A percentile compares a stretch with the other conserved stretches of the same genome.
Evolutionary conservation across 2,113 vertebrate species (phyloP).

Genomic region (Australoheros scitulus): DNA sequence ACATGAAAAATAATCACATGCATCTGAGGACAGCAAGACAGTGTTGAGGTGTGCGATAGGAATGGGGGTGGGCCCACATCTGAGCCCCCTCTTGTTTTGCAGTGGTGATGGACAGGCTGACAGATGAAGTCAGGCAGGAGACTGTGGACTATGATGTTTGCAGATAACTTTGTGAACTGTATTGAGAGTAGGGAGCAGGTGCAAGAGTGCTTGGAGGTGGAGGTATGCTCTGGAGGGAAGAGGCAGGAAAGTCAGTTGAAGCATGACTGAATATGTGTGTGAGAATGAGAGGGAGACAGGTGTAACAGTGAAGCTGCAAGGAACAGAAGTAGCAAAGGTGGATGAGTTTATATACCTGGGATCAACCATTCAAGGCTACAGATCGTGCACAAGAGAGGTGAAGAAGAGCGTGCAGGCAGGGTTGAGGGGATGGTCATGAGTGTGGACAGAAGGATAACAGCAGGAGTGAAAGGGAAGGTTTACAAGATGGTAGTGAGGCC

Average conservation of each 20-base stretch:
- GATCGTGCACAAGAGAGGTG: neutral
- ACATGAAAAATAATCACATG: neutral
- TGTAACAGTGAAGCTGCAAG: neutral
- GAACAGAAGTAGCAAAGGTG: neutral
- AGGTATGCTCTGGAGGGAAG: neutral
- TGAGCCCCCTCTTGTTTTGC: slow-evolving; percentile 1
- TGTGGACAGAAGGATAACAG: too few relatives aligned
- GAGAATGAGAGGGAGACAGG: neutral
- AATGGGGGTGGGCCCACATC: neutral
- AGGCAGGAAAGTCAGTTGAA: neutral
- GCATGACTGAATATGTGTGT: neutral
- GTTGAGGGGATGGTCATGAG: too few relatives aligned
- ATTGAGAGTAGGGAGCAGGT: neutral
- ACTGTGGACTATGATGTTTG: neutral
- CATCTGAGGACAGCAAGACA: neutral
- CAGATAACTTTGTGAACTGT: neutral
- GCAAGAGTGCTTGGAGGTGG: neutral
- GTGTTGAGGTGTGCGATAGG: neutral
- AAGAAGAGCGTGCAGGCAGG: neutral
- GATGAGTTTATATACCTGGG: neutral
- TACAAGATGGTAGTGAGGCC: too few relatives aligned
- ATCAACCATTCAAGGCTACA: neutral
- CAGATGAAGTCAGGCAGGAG: neutral
- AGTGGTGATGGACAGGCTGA: neutral
- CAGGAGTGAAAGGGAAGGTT: too few relatives aligned